These are phyloP conservation scores for Papilio polytes DNA, from an alignment of 1,140 invertebrate genomes.

Conservation along the genomic window DNA sequence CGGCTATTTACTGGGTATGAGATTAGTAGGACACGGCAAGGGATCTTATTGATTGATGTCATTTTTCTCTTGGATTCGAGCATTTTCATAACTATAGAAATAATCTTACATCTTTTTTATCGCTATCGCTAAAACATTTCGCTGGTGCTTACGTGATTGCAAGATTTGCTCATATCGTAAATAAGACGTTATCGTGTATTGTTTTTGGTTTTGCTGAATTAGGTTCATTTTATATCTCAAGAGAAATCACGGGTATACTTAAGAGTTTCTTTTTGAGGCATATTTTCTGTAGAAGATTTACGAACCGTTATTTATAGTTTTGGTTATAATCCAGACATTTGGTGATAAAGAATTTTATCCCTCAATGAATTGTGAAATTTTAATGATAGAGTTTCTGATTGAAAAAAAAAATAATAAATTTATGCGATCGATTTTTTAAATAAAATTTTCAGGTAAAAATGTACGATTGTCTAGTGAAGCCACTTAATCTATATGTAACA, in stretches of 20 bases:
- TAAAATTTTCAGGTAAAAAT: background rate
- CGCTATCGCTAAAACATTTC: conserved; percentile 17
- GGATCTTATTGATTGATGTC: conserved; percentile 67
- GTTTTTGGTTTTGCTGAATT: conserved; percentile 14
- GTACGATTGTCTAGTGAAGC: background rate
- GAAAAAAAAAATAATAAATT: too few species aligned
- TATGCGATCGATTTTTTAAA: too few species aligned
- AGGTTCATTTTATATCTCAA: background rate
- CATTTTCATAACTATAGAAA: conserved; percentile 47
- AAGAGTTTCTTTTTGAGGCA: background rate
- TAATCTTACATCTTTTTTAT: conserved; percentile 34
- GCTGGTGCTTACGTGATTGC: conserved; percentile 17
- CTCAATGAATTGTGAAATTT: too few species aligned
- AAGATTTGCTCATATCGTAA: conserved; percentile 10
- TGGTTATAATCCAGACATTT: too few species aligned
- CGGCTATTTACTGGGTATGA: conserved; percentile 51
- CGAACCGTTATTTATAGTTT: background rate
- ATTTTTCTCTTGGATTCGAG: conserved; percentile 56
- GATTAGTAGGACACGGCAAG: conserved; percentile 54
- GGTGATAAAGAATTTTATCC: too few species aligned
- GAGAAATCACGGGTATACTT: background rate
- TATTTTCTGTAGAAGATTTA: background rate
- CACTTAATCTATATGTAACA: background rate
- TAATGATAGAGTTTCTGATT: too few species aligned
- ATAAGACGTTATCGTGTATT: background rate